Percentiles rank a stretch among this genome's conserved stretches.
These are phyloP conservation scores for Delichon dasypus DNA, from an alignment of 2,797 vertebrate species.

Conservation along the genomic window DNA sequence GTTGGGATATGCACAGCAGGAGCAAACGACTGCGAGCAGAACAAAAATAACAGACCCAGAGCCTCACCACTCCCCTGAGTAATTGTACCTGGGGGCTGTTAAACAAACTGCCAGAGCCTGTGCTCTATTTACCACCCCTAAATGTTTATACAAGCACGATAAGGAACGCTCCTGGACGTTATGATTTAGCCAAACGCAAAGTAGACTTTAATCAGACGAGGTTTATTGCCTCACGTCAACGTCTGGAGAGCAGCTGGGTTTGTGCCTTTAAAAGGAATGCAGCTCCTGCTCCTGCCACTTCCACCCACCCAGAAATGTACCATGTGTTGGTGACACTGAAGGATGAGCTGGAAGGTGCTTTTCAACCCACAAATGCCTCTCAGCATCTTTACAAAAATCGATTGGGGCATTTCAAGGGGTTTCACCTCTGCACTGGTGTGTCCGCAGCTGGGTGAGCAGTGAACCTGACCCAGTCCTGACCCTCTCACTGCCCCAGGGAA, in stretches of 20 bases:
- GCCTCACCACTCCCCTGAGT: not conserved
- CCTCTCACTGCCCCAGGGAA: not conserved
- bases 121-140: not conserved
- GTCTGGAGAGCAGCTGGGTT: not conserved
- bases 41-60: not conserved
- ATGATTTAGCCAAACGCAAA: not conserved
- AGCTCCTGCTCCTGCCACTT: not conserved
- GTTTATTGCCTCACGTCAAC: not conserved
- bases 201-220: not conserved
- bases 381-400: not conserved
- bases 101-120: not conserved
- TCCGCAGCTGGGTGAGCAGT: not conserved
- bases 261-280: not conserved
- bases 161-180: not conserved
- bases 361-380: not conserved
- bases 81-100: not conserved
- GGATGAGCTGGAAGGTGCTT: not conserved
- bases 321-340: accelerated
- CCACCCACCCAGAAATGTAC: accelerated
- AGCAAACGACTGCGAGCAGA: not conserved
- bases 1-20: not conserved
- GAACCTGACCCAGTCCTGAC: not conserved
- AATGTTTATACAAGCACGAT: not conserved
- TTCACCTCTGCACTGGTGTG: not conserved
- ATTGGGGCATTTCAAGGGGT: not conserved